phyloP scores from a whole-genome alignment of 2,888 invertebrate species.

The Antitype chi region DNA sequence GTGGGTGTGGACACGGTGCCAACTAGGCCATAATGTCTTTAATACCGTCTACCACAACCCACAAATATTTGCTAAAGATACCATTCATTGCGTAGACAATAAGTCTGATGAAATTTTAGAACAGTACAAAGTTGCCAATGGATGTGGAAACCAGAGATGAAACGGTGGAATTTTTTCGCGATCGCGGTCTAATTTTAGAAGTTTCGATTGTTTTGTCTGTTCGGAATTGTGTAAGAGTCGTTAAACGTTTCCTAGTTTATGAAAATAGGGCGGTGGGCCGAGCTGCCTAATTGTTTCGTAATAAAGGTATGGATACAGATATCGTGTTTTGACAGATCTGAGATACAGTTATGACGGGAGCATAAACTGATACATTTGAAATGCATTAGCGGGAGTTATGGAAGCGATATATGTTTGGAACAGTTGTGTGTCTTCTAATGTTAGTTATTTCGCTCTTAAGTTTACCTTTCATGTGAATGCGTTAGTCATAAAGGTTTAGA shows the following conservation, averaged over 20 bases:
- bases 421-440: slow-evolving; percentile 33
- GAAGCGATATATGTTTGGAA: slow-evolving; percentile 35
- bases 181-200: slow-evolving; percentile 78
- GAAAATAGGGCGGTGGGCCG: slow-evolving; percentile 78
- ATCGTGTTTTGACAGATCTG: slow-evolving; percentile 61
- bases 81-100: slow-evolving; percentile 68
- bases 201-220: slow-evolving; percentile 87
- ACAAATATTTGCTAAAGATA: slow-evolving; percentile 48
- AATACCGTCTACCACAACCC: slow-evolving; percentile 71
- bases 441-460: slow-evolving; percentile 35
- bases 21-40: slow-evolving; percentile 87
- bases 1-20: slow-evolving; percentile 82
- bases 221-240: slow-evolving; percentile 82
- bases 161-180: slow-evolving; percentile 71
- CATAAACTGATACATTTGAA: slow-evolving; percentile 48
- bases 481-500: slow-evolving; percentile 8
- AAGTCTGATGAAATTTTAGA: not conserved
- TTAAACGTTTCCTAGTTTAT: slow-evolving; percentile 85
- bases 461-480: slow-evolving; percentile 20
- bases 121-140: slow-evolving; percentile 63
- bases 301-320: slow-evolving; percentile 66
- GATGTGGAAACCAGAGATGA: slow-evolving; percentile 53
- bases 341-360: slow-evolving; percentile 34
- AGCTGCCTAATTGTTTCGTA: slow-evolving; percentile 81
- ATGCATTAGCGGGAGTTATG: slow-evolving; percentile 52